Base-by-base conservation (phyloP, 2,888 invertebrate genomes). In the Mayetiola destructor region DNA sequence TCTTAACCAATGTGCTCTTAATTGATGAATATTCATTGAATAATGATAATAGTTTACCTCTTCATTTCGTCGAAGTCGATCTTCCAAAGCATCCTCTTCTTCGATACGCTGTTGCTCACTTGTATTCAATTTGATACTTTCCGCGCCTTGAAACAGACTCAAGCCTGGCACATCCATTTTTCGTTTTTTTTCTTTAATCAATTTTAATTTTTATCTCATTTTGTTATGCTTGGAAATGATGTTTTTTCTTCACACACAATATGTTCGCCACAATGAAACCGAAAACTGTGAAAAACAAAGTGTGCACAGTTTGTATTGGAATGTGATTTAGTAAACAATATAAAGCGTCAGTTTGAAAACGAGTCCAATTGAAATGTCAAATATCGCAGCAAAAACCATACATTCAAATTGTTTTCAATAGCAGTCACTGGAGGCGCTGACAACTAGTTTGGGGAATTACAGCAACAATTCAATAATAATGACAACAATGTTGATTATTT, bases 61-160 rank as follows among this genome's bases (percentile, higher is more conserved):
- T 66, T 79, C 78, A 61, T 81, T 75, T 32, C 81, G 76, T 58
- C 83, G 75, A 64, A 79, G 78, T 66, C 80, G 77, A 66, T 85
- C 85, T 68, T 82, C 81, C 1, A 80, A 63, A 60, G 80, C 82
- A 64, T 85, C 84, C 62, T 84, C 82, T 63, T 83, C 82, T 60
- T 81, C 81, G 57, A 81, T 76, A 56, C 79, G 74, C 59, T 78
- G 76, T 66, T 82, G 80, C 52, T 77, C 74, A 63, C 78, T 80
- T 59, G 77, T 77, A 67, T 82, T 80, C 62, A 85, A 73, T 62
- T 81, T 79, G 61, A 85, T 78, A 64, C 78, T 78, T 30, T 78
- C 78, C 30, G 77, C 77, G 59, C 80, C 82, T 73, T 83, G 81
- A 66, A 85, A 84, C 63, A 85, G 74, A 72, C 83, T 84, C 72